These are phyloP conservation scores for Watsonalla cultraria DNA, from an alignment of 2,888 invertebrate species.

Conservation along the genomic window DNA sequence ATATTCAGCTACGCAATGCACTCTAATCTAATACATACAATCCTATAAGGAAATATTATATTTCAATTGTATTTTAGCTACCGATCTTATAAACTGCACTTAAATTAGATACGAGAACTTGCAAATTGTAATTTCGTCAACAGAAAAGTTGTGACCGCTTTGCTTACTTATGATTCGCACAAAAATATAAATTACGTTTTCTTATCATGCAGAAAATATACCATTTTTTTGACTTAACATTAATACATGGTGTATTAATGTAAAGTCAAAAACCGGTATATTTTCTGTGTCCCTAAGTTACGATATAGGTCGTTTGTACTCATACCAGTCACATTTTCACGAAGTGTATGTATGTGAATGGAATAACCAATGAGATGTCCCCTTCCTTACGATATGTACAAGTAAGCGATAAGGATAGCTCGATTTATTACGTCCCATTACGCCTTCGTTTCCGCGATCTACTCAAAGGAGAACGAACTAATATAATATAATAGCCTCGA, in stretches of 20 bases:
- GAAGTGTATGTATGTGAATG: constrained; percentile 49
- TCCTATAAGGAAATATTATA: no score
- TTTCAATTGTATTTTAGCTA: no score
- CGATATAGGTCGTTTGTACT: constrained; percentile 30
- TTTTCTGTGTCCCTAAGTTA: constrained; percentile 15
- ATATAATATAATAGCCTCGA: neutral
- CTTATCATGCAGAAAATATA: no score
- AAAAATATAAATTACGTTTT: neutral
- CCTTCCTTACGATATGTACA: constrained; percentile 46
- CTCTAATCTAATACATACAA: no score
- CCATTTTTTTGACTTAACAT: no score
- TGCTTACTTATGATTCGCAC: neutral
- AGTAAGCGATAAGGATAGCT: constrained; percentile 46
- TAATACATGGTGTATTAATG: constrained; percentile 1
- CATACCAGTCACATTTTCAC: constrained; percentile 50
- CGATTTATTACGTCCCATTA: constrained; percentile 54
- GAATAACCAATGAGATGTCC: constrained; percentile 57
- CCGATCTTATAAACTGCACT: no score
- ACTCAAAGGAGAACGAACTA: constrained; percentile 9
- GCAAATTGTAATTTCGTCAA: no score
- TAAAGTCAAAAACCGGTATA: neutral
- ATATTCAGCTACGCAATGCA: no score
- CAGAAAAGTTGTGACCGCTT: neutral
- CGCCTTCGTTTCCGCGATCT: constrained; percentile 16
- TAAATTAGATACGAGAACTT: no score